Base-by-base conservation (phyloP, 2,113 vertebrate species). In the Indicator maculatus region DNA sequence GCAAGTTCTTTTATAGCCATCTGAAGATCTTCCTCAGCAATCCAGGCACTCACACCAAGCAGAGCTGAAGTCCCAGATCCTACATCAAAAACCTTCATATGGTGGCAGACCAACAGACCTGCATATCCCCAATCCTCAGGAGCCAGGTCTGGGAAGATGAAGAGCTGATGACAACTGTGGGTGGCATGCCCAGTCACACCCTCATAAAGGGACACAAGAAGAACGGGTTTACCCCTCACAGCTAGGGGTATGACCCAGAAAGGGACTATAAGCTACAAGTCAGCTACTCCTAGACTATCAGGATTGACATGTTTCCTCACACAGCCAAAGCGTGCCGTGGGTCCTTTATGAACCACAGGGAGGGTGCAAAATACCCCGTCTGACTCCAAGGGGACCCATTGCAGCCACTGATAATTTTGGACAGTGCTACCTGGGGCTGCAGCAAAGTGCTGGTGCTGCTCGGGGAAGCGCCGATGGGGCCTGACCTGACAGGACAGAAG, bases 391-490 rank as follows among this genome's bases (percentile, higher is more conserved):
- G 26, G 6, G 3, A 63, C 15, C 5, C 4, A 1, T 2, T n/a
- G 11, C 3, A 27, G 11, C 12, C 15, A 3, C 14, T 6, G 11
- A 27, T 31, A 24, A 13, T n/a, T 78, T 36, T 33, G 28, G 28
- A 63, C 0, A 0, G 4, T 20, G 38, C 8, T 36, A 19, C 4
- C 1, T 1, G 9, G 30, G 5, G 9, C 23, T 31, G 13, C 55
- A 63, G 61, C 10, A 8, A 18, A 10, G 8, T 12, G 18, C 23
- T n/a, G 16, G 2, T 24, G 18, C 72, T 53, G 11, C 52, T n/a
- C 75, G 21, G 12, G 26, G 33, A 27, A 3, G 5, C 60, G 21
- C 6, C 3, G 3, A 27, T 1, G 5, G 13, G 27, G 16, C 30
- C 33, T 31, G 36, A 8, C 6, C 18, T 11, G 11, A n/a, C 2